phyloP scores from a whole-genome alignment of 2,888 invertebrate species.

The Hypsopygia costalis region DNA sequence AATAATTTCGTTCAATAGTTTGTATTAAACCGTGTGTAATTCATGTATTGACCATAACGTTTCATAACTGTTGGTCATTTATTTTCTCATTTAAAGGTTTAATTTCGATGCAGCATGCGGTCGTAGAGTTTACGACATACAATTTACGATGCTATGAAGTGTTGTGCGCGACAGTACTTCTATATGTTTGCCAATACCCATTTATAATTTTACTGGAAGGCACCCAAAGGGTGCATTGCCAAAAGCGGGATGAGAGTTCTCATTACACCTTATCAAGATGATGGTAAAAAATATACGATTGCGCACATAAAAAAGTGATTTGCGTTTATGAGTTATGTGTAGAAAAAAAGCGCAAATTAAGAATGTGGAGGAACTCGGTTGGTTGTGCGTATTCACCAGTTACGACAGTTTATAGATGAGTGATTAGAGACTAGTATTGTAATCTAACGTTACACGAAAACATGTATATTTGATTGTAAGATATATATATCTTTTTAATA shows the following conservation, averaged over 20 bases:
- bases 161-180: slow-evolving; percentile 42
- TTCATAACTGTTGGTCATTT: slow-evolving; percentile 52
- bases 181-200: slow-evolving; percentile 37
- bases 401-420: too few relatives aligned
- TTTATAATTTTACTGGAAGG: slow-evolving; percentile 43
- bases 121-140: slow-evolving; percentile 39
- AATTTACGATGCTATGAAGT: slow-evolving; percentile 52
- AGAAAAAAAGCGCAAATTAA: too few relatives aligned
- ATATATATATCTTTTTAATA: too few relatives aligned
- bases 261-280: slow-evolving; percentile 23
- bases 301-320: neutral
- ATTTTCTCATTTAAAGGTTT: slow-evolving; percentile 60
- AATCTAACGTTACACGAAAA: too few relatives aligned
- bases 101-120: slow-evolving; percentile 50
- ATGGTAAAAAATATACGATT: slow-evolving; percentile 4
- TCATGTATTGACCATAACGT: slow-evolving; percentile 45
- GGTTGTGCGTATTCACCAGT: too few relatives aligned
- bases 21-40: slow-evolving; percentile 52
- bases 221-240: slow-evolving; percentile 32
- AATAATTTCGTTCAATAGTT: slow-evolving; percentile 34
- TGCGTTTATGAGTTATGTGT: too few relatives aligned
- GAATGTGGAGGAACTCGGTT: too few relatives aligned
- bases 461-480: too few relatives aligned
- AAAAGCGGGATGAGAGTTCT: slow-evolving; percentile 26
- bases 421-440: too few relatives aligned